Conservation (phyloP, 2,797 vertebrate genomes). For the Poeciliopsis turneri region DNA sequence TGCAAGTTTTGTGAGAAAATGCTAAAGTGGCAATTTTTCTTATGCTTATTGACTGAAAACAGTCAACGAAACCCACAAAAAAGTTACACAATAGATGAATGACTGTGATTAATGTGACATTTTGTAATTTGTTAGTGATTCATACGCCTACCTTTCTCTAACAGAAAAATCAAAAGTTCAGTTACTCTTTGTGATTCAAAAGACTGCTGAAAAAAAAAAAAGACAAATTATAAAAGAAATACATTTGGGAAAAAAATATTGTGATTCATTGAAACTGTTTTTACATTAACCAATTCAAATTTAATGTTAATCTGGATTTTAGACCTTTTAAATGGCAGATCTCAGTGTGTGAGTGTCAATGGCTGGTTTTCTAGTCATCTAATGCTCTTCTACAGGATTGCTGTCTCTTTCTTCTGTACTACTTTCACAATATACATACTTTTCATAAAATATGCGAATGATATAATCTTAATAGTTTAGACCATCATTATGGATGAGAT, state of each 20-base stretch:
- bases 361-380: too few relatives aligned
- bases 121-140: background rate
- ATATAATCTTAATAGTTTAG: too few relatives aligned
- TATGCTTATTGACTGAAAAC: background rate
- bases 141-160: background rate
- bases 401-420: too few relatives aligned
- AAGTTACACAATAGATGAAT: background rate
- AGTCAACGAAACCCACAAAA: background rate
- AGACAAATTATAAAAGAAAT: background rate
- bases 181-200: background rate
- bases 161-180: conserved; percentile 11
- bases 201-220: background rate
- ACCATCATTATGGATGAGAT: too few relatives aligned
- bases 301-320: too few relatives aligned
- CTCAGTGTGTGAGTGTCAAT: background rate
- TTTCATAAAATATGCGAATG: too few relatives aligned
- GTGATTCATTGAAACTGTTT: background rate
- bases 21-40: background rate
- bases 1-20: background rate
- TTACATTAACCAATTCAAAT: background rate
- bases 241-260: background rate
- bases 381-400: too few relatives aligned
- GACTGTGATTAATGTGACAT: background rate
- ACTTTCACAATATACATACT: too few relatives aligned
- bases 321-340: background rate